Conservation (phyloP, 2,113 vertebrate species). For the Colinus virginianus region DNA sequence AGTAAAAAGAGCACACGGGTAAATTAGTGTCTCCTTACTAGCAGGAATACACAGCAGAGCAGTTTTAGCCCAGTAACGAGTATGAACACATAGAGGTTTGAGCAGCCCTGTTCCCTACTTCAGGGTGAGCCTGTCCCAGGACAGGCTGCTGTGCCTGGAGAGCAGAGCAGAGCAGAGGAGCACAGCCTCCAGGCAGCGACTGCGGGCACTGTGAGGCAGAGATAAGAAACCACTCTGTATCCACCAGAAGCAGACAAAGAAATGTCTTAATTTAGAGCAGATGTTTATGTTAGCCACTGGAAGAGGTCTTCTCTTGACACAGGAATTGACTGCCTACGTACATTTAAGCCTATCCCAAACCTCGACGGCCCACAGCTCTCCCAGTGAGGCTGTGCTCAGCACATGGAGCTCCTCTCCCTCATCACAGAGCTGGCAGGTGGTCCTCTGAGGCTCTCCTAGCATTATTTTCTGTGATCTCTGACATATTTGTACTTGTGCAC, state of each 20-base stretch:
- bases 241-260: background rate
- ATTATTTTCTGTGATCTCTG: background rate
- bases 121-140: background rate
- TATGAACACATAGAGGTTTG: background rate
- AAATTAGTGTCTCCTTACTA: slow-evolving; percentile 38
- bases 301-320: background rate
- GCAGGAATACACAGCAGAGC: background rate
- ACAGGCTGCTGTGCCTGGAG: background rate
- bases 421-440: rapidly evolving
- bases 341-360: no score
- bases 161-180: background rate
- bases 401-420: background rate
- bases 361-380: no score
- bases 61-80: background rate
- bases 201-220: background rate
- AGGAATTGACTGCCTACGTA: rapidly evolving
- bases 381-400: background rate
- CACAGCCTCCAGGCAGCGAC: no score
- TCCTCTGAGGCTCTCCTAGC: background rate
- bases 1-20: slow-evolving; percentile 49
- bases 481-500: background rate
- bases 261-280: background rate
- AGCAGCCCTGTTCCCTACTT: background rate
- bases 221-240: background rate
- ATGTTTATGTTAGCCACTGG: background rate